Evolutionary conservation across 2,888 invertebrate species (phyloP).

Genomic region (Bhutanitis thaidina): DNA sequence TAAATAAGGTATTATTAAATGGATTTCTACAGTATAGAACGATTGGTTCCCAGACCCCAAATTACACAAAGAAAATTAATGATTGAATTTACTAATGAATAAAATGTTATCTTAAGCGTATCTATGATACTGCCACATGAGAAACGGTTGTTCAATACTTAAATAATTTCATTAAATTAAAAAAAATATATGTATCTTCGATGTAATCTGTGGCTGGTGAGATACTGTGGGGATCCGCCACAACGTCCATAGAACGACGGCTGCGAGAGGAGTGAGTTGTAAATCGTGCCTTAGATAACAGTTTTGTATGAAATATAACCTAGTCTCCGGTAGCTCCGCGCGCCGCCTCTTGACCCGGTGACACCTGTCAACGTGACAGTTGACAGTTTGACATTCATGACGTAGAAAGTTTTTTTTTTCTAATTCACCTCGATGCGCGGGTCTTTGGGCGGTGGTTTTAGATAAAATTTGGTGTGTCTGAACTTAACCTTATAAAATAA

Average conservation of each 20-base stretch:
- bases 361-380: background rate
- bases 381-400: too few relatives aligned
- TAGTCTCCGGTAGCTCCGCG: conserved; percentile 8
- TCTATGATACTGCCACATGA: too few relatives aligned
- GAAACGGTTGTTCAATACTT: too few relatives aligned
- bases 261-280: conserved; percentile 41
- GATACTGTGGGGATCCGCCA: conserved; percentile 9
- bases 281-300: conserved; percentile 66
- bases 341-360: background rate
- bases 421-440: background rate
- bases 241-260: conserved; percentile 7
- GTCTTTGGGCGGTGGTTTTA: background rate
- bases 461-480: background rate
- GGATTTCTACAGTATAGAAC: conserved; percentile 25
- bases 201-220: background rate
- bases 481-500: background rate
- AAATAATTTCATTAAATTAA: too few relatives aligned
- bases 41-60: too few relatives aligned
- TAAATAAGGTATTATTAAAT: conserved; percentile 24
- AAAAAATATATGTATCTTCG: too few relatives aligned
- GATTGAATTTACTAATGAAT: too few relatives aligned
- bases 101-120: too few relatives aligned
- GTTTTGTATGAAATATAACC: conserved; percentile 26
- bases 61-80: too few relatives aligned
- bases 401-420: too few relatives aligned